Conservation (phyloP, 2,113 vertebrate species). For the Nestor notabilis region DNA sequence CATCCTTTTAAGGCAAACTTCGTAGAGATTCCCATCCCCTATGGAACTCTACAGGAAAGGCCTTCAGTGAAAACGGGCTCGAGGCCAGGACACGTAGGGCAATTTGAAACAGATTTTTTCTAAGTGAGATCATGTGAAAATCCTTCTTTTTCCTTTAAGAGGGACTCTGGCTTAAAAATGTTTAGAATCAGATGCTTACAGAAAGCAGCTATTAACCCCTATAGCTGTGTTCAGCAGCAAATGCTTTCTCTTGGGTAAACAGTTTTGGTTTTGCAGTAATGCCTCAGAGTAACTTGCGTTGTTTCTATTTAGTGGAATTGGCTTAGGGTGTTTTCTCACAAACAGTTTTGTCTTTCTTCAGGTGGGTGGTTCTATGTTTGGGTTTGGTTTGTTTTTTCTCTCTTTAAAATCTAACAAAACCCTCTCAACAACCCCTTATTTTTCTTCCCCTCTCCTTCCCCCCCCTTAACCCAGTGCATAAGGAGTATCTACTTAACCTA, state of each 20-base stretch:
- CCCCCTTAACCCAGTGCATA: background rate
- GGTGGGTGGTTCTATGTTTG: background rate
- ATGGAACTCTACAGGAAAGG: constrained; percentile 58
- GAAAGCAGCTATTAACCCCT: background rate
- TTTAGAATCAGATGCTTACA: constrained; percentile 2
- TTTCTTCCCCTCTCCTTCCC: fast-evolving
- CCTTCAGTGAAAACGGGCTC: constrained; percentile 54
- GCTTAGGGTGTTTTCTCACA: background rate
- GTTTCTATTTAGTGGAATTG: background rate
- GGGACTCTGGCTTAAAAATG: constrained; percentile 17
- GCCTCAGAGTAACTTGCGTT: background rate
- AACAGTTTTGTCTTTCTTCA: background rate
- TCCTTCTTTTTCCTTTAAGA: constrained; percentile 22
- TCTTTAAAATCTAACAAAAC: background rate
- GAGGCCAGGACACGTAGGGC: constrained; percentile 53
- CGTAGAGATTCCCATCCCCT: constrained; percentile 53
- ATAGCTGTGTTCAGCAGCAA: background rate
- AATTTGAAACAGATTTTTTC: constrained; percentile 70
- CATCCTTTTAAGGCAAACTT: constrained; percentile 68
- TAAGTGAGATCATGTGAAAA: constrained; percentile 75
- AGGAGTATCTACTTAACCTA: background rate
- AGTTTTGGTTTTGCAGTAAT: background rate
- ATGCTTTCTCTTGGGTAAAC: background rate
- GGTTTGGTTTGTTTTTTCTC: background rate
- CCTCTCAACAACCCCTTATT: background rate